Conservation (phyloP, 2,797 vertebrate species). For the Fratercula arctica region DNA sequence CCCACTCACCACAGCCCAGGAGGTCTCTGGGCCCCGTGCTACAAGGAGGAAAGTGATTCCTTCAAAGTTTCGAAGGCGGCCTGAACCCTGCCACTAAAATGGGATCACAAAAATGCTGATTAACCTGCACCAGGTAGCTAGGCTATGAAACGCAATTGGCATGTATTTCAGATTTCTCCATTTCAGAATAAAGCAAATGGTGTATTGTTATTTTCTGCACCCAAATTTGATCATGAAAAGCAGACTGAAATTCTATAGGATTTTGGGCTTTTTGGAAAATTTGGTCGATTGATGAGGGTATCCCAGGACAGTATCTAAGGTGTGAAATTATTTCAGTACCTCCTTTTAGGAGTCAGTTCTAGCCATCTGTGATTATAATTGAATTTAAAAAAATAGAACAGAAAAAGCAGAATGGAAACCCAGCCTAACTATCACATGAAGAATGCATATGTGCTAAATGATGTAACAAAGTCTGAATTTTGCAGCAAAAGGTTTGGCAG, state of each 20-base stretch:
- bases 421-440: not conserved
- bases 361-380: not conserved
- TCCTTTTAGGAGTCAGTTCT: not conserved
- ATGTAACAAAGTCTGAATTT: not conserved
- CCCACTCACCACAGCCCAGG: fast-evolving
- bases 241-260: not conserved
- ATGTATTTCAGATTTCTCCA: not conserved
- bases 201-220: not conserved
- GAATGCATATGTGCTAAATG: not conserved
- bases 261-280: not conserved
- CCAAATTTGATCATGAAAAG: not conserved
- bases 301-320: not conserved
- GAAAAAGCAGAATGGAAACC: not conserved
- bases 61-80: not conserved
- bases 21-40: not conserved
- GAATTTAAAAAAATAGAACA: not conserved
- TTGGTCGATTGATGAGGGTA: not conserved
- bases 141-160: not conserved
- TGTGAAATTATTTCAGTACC: not conserved
- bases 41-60: not conserved
- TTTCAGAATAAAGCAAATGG: not conserved
- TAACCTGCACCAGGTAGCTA: not conserved
- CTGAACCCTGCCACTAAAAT: not conserved
- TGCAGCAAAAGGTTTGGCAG: not conserved
- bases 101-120: not conserved